Evolutionary conservation across 2,888 invertebrate genomes (phyloP).

Genomic region (Leptinotarsa haldemani): DNA sequence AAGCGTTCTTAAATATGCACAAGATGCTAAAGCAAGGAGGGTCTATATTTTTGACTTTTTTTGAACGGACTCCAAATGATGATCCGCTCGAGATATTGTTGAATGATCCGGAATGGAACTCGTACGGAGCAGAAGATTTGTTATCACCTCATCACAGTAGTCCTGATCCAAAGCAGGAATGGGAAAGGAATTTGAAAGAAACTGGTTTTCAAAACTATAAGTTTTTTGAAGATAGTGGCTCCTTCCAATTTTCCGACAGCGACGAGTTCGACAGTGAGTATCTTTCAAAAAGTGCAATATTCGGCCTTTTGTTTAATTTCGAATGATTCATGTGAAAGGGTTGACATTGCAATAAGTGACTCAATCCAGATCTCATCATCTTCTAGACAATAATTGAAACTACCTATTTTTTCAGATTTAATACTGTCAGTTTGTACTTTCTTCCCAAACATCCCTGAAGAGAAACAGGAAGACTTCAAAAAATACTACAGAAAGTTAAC

Average conservation of each 20-base stretch:
- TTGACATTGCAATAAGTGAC: too few species aligned
- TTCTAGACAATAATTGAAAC: too few species aligned
- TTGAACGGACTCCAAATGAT: background rate
- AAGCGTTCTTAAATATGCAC: constrained; percentile 4
- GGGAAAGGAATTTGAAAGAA: constrained; percentile 12
- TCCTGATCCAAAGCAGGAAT: constrained; percentile 6
- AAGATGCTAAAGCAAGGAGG: constrained; percentile 7
- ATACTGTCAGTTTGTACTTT: background rate
- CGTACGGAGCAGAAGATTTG: background rate
- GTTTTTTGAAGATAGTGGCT: background rate
- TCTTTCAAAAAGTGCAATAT: background rate
- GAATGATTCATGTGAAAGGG: too few species aligned
- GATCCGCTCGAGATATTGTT: background rate
- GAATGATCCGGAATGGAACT: constrained; percentile 8
- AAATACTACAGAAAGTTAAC: background rate
- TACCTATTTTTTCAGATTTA: background rate
- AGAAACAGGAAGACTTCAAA: background rate
- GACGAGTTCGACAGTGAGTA: constrained; percentile 1
- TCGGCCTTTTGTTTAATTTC: too few species aligned
- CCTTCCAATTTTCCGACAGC: background rate
- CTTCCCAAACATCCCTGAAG: background rate
- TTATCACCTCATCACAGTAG: constrained; percentile 15
- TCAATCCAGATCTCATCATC: too few species aligned
- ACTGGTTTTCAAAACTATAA: constrained; percentile 14
- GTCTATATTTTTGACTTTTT: constrained; percentile 3